A percentile compares a stretch with the other conserved stretches of the same genome.
phyloP scores from a whole-genome alignment of 2,888 invertebrate species.

The Diachrysia chrysitis region DNA sequence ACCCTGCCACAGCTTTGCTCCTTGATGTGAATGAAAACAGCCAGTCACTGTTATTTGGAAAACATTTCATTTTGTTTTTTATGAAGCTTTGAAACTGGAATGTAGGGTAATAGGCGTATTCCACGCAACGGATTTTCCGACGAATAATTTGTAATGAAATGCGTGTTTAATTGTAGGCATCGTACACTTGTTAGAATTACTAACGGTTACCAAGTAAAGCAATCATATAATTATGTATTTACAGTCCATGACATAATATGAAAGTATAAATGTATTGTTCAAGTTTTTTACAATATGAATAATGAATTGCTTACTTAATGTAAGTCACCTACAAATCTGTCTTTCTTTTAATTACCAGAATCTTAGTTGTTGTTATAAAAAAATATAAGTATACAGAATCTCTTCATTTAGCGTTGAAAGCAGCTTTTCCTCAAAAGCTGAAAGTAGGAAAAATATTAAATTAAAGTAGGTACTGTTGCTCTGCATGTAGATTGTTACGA shows the following conservation, averaged over 20 bases:
- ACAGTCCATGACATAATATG: neutral
- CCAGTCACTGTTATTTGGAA: slow-evolving; percentile 44
- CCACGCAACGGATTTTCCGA: slow-evolving; percentile 30
- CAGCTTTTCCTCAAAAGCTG: no score
- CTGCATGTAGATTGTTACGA: no score
- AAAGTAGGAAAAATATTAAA: no score
- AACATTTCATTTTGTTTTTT: slow-evolving; percentile 10
- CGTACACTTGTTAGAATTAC: neutral
- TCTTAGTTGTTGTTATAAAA: no score
- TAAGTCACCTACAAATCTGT: neutral
- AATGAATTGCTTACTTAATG: neutral
- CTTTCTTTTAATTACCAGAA: no score
- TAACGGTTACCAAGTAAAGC: neutral
- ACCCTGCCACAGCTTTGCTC: slow-evolving; percentile 14
- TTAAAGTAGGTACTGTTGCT: no score
- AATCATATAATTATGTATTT: neutral
- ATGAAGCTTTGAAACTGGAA: slow-evolving; percentile 10
- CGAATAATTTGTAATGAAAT: slow-evolving; percentile 18
- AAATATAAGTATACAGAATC: no score
- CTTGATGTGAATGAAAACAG: slow-evolving; percentile 50
- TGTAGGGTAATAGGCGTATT: slow-evolving; percentile 33
- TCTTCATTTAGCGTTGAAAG: no score
- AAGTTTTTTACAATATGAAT: neutral
- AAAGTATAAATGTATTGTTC: neutral
- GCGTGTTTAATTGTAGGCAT: slow-evolving; percentile 11